A percentile compares a stretch with the other conserved stretches of the same genome.
Evolutionary conservation across 2,797 vertebrate species (phyloP).

Genomic region (Xiphophorus birchmanni): DNA sequence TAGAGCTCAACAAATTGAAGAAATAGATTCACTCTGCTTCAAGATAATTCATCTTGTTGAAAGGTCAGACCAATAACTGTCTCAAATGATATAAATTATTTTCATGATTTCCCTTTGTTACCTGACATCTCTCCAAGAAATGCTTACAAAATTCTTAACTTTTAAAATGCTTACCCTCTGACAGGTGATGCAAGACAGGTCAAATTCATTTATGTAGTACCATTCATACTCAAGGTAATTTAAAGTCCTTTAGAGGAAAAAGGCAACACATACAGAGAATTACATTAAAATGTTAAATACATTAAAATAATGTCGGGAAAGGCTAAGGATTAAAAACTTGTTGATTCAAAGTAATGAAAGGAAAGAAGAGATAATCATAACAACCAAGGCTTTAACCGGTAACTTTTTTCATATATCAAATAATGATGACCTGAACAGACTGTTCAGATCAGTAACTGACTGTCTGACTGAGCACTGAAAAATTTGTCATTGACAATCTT

Average conservation of each 20-base stretch:
- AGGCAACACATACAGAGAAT: not conserved
- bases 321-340: not conserved
- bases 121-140: not conserved
- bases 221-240: not conserved
- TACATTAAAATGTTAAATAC: not conserved
- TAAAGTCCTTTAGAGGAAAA: not conserved
- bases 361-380: slow-evolving; percentile 9
- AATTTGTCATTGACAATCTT: slow-evolving; percentile 45
- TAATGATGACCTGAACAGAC: slow-evolving; percentile 37
- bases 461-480: slow-evolving; percentile 39
- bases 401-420: slow-evolving; percentile 14
- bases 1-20: not conserved
- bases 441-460: slow-evolving; percentile 15
- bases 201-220: not conserved
- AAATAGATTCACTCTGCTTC: not conserved
- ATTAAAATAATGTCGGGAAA: not conserved
- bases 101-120: not conserved
- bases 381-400: not conserved
- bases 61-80: not conserved
- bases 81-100: not conserved
- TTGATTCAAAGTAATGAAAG: not conserved
- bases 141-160: not conserved
- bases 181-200: not conserved
- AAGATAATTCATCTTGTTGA: not conserved
- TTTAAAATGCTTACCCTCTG: not conserved